Base-by-base conservation (phyloP, 1,140 invertebrate genomes). In the Apis mellifera region DNA sequence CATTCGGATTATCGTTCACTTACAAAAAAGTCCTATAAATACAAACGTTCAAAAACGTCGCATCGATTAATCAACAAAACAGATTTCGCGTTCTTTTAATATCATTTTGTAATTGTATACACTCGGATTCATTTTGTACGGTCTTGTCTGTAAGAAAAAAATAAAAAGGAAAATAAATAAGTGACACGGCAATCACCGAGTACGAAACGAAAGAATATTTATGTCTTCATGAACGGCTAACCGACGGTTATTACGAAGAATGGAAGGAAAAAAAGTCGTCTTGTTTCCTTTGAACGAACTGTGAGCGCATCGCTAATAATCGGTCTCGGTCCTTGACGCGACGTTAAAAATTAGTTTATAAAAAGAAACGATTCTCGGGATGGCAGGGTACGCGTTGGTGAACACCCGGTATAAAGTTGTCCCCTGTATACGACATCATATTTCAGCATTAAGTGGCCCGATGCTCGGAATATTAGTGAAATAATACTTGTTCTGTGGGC, bases 391-490 rank as follows among this genome's bases (percentile, higher is more conserved):
- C 15, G 13, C 7, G 9, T 54, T 0, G 32, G 2, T 9, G 50
- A 60, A 82, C 79, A 50, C 48, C 42, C 79, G n/a, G 79, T 76
- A 68, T 75, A 57, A 64, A 82, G 73, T 60, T 68, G 79, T 68
- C 55, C 72, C 50, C 15, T 19, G 70, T 48, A 21, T 64, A 32
- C 23, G 54, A 26, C 32, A 8, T 76, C 72, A 42, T 82, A 82
- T 76, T 82, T 82, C 73, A 82, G 13, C 42, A 64, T 78, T 82
- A 78, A 82, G 66, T 82, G 66, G 74, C 57, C 74, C 50, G 74
- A 68, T 76, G 79, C n/a, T 42, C 9, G 57, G 66, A 82, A 65
- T 65, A 82, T 77, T 78, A 78, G 65, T 17, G 59, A 70, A 77
- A 59, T 77, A 82, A 82, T 82, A 71, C 65, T 78, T 71, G 81